Evolutionary conservation across 92 coral and sea anemone genomes (phyloP).

Genomic region (Muricea muricata): DNA sequence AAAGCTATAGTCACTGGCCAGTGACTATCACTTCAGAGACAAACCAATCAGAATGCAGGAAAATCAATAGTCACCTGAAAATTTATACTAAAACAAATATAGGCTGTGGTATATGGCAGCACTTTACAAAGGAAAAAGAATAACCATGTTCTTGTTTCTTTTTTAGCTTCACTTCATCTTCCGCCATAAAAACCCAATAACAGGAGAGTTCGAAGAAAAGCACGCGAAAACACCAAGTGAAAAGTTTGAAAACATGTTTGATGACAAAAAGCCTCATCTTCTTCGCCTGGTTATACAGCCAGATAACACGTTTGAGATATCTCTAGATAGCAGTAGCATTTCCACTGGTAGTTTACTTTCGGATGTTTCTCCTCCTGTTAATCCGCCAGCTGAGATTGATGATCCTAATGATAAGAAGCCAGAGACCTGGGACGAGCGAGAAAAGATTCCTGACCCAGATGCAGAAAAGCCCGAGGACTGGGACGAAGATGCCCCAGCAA

Average conservation of each 20-base stretch:
- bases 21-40: too few relatives aligned
- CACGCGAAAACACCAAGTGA: conserved; percentile 98
- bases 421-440: conserved; percentile 99
- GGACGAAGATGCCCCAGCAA: conserved; percentile 99
- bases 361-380: conserved; percentile 91
- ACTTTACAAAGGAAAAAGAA: too few relatives aligned
- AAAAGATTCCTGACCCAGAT: conserved; percentile 97
- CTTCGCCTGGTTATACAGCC: conserved; percentile 87
- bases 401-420: conserved; percentile 90
- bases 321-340: conserved; percentile 86
- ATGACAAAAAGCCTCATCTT: conserved; percentile 94
- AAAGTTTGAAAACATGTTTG: conserved; percentile 95
- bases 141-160: neutral
- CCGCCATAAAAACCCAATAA: conserved; percentile 88
- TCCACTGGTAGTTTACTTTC: conserved; percentile 81
- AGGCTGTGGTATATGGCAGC: too few relatives aligned
- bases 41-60: too few relatives aligned
- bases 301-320: conserved; percentile 86
- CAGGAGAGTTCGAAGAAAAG: conserved; percentile 89
- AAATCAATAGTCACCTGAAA: too few relatives aligned
- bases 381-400: conserved; percentile 95
- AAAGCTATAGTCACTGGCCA: too few relatives aligned
- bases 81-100: too few relatives aligned
- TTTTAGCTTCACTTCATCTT: conserved; percentile 95
- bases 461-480: conserved; percentile 99